phyloP scores from a whole-genome alignment of 64 coral and sea anemone species.

The Porites australiensis region DNA sequence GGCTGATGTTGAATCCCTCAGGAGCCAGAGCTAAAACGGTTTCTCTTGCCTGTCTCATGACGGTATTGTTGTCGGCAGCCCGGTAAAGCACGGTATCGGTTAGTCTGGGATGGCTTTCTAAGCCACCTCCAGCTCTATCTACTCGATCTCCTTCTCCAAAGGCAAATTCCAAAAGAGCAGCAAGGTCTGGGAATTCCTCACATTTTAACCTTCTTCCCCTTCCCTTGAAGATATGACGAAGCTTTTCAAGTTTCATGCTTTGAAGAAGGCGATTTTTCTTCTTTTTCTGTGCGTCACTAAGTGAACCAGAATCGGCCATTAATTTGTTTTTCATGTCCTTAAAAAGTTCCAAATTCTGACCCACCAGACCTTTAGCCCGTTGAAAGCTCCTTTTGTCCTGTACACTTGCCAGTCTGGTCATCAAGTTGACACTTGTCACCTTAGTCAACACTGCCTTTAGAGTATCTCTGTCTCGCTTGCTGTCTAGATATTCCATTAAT shows the following conservation, averaged over 20 bases:
- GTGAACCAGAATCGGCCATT: neutral
- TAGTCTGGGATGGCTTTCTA: constrained; percentile 47
- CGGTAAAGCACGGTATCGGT: constrained; percentile 54
- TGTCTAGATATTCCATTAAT: constrained; percentile 60
- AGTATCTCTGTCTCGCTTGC: constrained; percentile 59
- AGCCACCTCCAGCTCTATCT: neutral
- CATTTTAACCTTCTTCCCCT: constrained; percentile 54
- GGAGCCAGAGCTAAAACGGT: constrained; percentile 32
- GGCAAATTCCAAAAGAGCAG: constrained; percentile 64
- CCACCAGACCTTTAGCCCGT: constrained; percentile 26
- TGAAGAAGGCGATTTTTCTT: neutral
- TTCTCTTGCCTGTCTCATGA: constrained; percentile 53
- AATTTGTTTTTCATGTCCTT: neutral
- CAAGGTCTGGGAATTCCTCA: constrained; percentile 71
- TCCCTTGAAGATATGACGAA: constrained; percentile 33
- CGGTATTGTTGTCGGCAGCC: constrained; percentile 27
- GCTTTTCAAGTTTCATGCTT: neutral
- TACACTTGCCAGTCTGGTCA: neutral
- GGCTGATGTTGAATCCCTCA: constrained; percentile 26
- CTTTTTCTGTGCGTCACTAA: constrained; percentile 27
- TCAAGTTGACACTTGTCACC: constrained; percentile 47
- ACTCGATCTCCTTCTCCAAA: constrained; percentile 48
- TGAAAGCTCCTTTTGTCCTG: constrained; percentile 51
- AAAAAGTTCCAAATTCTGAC: constrained; percentile 15
- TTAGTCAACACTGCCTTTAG: constrained; percentile 51